A percentile compares a stretch with the other conserved stretches of the same genome.
phyloP scores from a whole-genome alignment of 2,888 invertebrate genomes.

The Dinocampus coccinellae region DNA sequence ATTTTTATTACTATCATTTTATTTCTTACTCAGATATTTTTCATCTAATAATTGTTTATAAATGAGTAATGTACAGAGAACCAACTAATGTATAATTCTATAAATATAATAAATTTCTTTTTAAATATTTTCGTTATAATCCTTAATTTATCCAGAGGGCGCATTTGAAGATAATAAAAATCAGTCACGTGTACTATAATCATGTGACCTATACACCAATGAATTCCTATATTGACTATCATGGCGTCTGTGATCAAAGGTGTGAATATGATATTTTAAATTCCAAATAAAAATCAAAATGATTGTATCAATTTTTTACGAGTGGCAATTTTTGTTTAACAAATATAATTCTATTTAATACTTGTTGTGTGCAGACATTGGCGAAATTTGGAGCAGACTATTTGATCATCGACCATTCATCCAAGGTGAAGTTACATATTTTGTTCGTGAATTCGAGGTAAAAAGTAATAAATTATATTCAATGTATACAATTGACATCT shows the following conservation, averaged over 20 bases:
- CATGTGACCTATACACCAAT: neutral
- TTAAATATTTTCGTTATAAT: no score
- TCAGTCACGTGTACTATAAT: neutral
- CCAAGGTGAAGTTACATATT: conserved; percentile 87
- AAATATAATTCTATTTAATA: no score
- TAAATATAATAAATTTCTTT: no score
- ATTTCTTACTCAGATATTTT: neutral
- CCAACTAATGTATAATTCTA: no score
- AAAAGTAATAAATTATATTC: neutral
- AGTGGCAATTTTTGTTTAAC: no score
- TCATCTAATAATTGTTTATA: neutral
- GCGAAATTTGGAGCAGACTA: conserved; percentile 85
- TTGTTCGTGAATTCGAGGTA: conserved; percentile 90
- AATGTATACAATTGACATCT: neutral
- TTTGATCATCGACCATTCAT: conserved; percentile 90
- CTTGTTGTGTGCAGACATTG: conserved; percentile 74
- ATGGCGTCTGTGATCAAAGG: conserved; percentile 68
- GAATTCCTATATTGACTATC: conserved; percentile 36
- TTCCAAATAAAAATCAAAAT: conserved; percentile 16
- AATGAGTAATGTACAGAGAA: neutral
- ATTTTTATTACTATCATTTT: neutral
- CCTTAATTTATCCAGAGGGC: no score
- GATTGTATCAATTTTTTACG: conserved; percentile 34
- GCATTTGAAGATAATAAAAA: no score
- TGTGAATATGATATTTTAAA: conserved; percentile 47